A percentile compares a stretch with the other conserved stretches of the same genome.
Evolutionary conservation across 2,888 invertebrate genomes (phyloP).

Genomic region (Gandaritis pyraliata): DNA sequence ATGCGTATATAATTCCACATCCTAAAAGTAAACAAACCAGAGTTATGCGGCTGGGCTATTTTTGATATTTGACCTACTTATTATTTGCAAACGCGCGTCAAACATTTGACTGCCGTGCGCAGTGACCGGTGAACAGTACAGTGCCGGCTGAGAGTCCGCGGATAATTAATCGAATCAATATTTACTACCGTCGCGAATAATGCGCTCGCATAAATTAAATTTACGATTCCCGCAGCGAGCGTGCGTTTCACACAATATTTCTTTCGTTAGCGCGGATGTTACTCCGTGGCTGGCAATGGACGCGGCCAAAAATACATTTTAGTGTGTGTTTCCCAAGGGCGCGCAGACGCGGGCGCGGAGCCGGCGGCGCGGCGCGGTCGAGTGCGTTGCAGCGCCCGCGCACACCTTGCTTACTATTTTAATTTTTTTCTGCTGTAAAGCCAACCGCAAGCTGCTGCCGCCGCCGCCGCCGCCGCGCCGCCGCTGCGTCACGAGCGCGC

Average conservation of each 20-base stretch:
- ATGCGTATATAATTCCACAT: slow-evolving; percentile 18
- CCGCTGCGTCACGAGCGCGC: slow-evolving; percentile 14
- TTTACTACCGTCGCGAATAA: slow-evolving; percentile 53
- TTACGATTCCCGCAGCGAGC: slow-evolving; percentile 55
- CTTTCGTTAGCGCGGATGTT: slow-evolving; percentile 70
- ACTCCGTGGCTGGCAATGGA: slow-evolving; percentile 78
- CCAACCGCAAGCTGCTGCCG: slow-evolving; percentile 53
- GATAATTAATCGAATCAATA: slow-evolving; percentile 48
- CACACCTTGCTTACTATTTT: slow-evolving; percentile 48
- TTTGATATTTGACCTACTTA: slow-evolving; percentile 37
- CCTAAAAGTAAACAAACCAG: slow-evolving; percentile 37
- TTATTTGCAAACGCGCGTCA: slow-evolving; percentile 26
- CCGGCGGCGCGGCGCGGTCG: slow-evolving; percentile 19
- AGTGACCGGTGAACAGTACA: slow-evolving; percentile 18
- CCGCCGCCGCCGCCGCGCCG: too few species aligned
- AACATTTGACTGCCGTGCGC: slow-evolving; percentile 5
- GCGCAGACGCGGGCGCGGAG: slow-evolving; percentile 40
- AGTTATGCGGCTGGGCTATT: slow-evolving; percentile 31
- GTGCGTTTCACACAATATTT: slow-evolving; percentile 63
- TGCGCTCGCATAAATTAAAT: slow-evolving; percentile 56
- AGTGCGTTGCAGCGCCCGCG: slow-evolving; percentile 34
- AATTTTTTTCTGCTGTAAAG: slow-evolving; percentile 66
- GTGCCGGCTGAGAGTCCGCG: slow-evolving; percentile 19
- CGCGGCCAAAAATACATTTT: slow-evolving; percentile 79
- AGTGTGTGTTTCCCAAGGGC: slow-evolving; percentile 80